Base-by-base conservation (phyloP, 2,797 vertebrate species). In the Mallotus villosus region DNA sequence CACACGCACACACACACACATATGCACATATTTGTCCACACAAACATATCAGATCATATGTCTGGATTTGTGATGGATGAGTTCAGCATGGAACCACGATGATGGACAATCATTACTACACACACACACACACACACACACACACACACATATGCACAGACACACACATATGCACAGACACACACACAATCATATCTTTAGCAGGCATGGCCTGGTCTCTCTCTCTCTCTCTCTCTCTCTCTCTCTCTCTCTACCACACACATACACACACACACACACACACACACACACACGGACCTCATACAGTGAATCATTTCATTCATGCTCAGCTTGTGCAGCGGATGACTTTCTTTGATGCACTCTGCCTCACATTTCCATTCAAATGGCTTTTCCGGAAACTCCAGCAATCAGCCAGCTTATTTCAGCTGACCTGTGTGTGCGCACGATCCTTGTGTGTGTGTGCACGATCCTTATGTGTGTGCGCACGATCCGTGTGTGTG, bases 281-380 rank as follows among this genome's bases (percentile, higher is more conserved):
- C 63, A 65, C 21, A 65, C 60, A 49, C 63, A 65, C 63, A 65
- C 63, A 65, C 63, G 34, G 64, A 80, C 82, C 74, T 80, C 76
- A 79, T 63, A 59, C 7, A 78, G 59, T 65, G 63, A 80, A 71
- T 84, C 53, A 84, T 82, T 81, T 71, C 71, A 72, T 63, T 81
- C 77, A 74, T 63, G 82, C 84, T 85, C 86, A 87, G 86, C 87
- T 86, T 83, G 71, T 74, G 70, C 70, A 82, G 82, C 79, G 78
- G 87, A 4, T 76, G 86, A 86, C 77, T 79, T 81, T 70, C 79
- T 74, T 81, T 87, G 84, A 88, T 84, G 80, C 82, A 84, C 84
- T 88, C 79, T 80, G 82, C 77, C 83, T 85, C 76, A 8, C 78
- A 90, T 90, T 89, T 90, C 83, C 84, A 91, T 92, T 90, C 84